These are phyloP conservation scores for Calcarius ornatus DNA, from an alignment of 2,113 vertebrate species.

Conservation along the genomic window DNA sequence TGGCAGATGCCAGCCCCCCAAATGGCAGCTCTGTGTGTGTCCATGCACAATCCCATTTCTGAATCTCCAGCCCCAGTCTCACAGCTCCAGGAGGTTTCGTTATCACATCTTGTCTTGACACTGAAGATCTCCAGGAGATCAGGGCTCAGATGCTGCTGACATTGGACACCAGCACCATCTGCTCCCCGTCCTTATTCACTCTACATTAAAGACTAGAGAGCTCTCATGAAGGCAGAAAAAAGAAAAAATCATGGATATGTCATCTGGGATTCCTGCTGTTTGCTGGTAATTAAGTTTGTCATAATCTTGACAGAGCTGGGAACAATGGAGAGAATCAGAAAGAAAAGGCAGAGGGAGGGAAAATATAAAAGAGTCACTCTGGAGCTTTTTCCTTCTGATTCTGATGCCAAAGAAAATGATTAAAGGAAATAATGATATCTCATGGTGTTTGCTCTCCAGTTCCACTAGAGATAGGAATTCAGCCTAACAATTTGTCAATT, in stretches of 20 bases:
- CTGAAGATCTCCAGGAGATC: background rate
- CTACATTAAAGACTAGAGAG: conserved; percentile 3
- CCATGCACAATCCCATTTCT: background rate
- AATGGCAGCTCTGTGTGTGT: background rate
- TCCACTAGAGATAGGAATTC: conserved; percentile 32
- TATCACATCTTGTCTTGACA: background rate
- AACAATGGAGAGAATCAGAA: conserved; percentile 34
- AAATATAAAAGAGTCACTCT: conserved; percentile 31
- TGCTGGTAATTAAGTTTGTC: conserved; percentile 64
- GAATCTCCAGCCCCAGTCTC: background rate
- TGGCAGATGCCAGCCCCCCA: background rate
- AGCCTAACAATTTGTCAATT: conserved; percentile 8
- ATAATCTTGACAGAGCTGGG: conserved; percentile 43
- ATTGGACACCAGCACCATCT: conserved; percentile 29
- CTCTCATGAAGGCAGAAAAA: conserved; percentile 16
- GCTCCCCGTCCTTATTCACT: background rate
- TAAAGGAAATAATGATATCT: conserved; percentile 50
- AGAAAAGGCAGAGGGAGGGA: conserved; percentile 12
- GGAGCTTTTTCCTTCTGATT: conserved; percentile 28
- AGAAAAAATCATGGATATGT: background rate
- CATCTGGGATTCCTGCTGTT: conserved; percentile 53
- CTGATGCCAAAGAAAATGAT: conserved; percentile 46
- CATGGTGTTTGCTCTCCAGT: background rate
- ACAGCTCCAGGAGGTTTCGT: fast-evolving
- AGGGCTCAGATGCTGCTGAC: background rate